Evolutionary conservation across 2,113 vertebrate species (phyloP), one percentile per base, ranked within the genome.

Genomic region (Polyodon spathula): DNA sequence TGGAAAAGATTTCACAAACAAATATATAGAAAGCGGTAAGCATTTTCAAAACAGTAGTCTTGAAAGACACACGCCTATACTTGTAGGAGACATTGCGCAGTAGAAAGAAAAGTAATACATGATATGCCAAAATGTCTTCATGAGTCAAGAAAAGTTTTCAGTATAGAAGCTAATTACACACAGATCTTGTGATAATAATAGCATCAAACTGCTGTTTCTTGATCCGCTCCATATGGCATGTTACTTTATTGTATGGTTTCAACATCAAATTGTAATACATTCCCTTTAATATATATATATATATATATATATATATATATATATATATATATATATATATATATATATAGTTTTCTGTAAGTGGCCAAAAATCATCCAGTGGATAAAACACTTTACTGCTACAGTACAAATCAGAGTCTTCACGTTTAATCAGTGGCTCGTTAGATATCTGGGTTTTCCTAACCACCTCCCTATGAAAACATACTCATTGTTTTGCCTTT

Each of bases 161-260:
- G 15, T 8, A 38, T 55, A 50, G 62, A 17, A 1, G 54, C 60
- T 40, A 46, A 43, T 54, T 58, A 57, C 42, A 17, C 60, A 56
- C 54, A 66, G 62, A 59, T 41, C 57, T 54, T 50, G 37, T 62
- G 58, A 66, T 63, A 66, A 63, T 70, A 73, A 66, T 63, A 58
- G 64, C 63, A 71, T 66, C 61, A 59, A 78, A 86, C 83, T 86
- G 82, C 86, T 85, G 83, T 86, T 85, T 74, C 72, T 70, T 83
- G 81, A 86, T 86, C 79, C 79, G 77, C 75, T 81, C 80, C 84
- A 86, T 81, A 85, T 84, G 84, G 71, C 74, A 70, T 62, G 61
- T 72, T 73, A 68, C 64, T 69, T 61, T 56, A 55, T 59, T 52
- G 39, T 56, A 66, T 59, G 69, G 71, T 66, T 73, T 68, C 75